Evolutionary conservation across 2,797 vertebrate genomes (phyloP).

Genomic region (Ctenopoma multispine): DNA sequence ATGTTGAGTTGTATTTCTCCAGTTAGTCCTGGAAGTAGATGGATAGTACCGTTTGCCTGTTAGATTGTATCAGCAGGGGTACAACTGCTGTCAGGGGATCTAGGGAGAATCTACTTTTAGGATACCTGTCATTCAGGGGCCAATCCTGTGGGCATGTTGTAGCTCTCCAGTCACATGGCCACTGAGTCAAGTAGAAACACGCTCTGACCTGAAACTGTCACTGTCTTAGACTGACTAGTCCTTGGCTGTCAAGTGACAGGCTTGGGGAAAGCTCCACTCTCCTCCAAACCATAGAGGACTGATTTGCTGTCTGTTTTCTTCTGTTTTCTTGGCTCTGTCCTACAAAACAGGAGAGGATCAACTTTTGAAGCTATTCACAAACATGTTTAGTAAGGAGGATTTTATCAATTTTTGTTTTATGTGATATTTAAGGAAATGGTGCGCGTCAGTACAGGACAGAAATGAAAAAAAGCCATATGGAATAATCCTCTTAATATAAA

Average conservation of each 20-base stretch:
- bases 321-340: slow-evolving; percentile 5
- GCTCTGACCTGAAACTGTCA: slow-evolving; percentile 78
- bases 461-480: too few relatives aligned
- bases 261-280: slow-evolving; percentile 45
- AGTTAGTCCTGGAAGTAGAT: too few relatives aligned
- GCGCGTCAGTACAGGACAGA: not conserved
- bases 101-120: slow-evolving; percentile 22
- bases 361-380: not conserved
- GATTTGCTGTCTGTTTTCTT: slow-evolving; percentile 25
- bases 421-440: too few relatives aligned
- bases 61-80: slow-evolving; percentile 17
- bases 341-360: not conserved
- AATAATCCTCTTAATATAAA: too few relatives aligned
- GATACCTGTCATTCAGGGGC: slow-evolving; percentile 47
- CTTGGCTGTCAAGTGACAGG: slow-evolving; percentile 57
- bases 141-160: slow-evolving; percentile 4
- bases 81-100: slow-evolving; percentile 21
- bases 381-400: too few relatives aligned
- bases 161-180: slow-evolving; percentile 18
- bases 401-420: too few relatives aligned
- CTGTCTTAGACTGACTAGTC: slow-evolving; percentile 48
- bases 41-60: too few relatives aligned
- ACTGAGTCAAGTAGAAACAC: slow-evolving; percentile 42
- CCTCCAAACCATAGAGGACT: slow-evolving; percentile 32
- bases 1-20: too few relatives aligned